phyloP scores from a whole-genome alignment of 2,888 invertebrate genomes.

The Yponomeuta malinellus region DNA sequence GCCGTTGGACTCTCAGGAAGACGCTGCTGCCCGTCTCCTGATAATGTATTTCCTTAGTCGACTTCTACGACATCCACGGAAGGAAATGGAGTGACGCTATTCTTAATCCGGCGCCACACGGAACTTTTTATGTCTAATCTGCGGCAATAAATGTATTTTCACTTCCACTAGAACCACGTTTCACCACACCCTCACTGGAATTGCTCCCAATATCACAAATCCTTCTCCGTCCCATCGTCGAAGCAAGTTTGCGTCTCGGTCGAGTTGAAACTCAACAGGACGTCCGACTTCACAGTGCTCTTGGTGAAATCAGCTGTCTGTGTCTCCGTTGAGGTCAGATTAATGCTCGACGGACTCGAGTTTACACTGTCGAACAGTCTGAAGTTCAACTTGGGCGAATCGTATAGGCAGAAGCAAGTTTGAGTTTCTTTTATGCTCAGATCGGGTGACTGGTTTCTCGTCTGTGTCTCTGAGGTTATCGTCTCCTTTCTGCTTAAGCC shows the following conservation, averaged over 20 bases:
- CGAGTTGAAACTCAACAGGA: slow-evolving; percentile 43
- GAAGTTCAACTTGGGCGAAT: slow-evolving; percentile 40
- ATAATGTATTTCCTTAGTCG: too few species aligned
- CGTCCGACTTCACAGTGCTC: slow-evolving; percentile 36
- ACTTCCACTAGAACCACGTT: too few species aligned
- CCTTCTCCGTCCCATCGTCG: slow-evolving; percentile 32
- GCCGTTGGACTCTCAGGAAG: too few species aligned
- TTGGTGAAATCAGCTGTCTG: slow-evolving; percentile 41
- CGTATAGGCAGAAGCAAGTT: slow-evolving; percentile 52
- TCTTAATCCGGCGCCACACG: too few species aligned
- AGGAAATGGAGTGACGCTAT: too few species aligned
- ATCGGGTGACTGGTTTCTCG: slow-evolving; percentile 38
- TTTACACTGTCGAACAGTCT: slow-evolving; percentile 44
- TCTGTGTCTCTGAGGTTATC: slow-evolving; percentile 38
- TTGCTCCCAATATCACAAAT: slow-evolving; percentile 36
- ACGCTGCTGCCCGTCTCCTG: too few species aligned
- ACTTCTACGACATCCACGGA: too few species aligned
- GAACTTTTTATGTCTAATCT: too few species aligned
- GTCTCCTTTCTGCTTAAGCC: slow-evolving; percentile 54
- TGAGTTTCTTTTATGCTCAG: slow-evolving; percentile 62
- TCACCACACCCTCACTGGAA: neutral
- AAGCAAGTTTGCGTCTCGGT: slow-evolving; percentile 58
- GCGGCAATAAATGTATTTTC: too few species aligned
- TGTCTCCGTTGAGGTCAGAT: slow-evolving; percentile 51
- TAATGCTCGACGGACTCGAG: slow-evolving; percentile 39